A percentile compares a stretch with the other conserved stretches of the same genome.
phyloP scores from a whole-genome alignment of 1,140 invertebrate genomes.

The Lamellibrachia luymesi region DNA sequence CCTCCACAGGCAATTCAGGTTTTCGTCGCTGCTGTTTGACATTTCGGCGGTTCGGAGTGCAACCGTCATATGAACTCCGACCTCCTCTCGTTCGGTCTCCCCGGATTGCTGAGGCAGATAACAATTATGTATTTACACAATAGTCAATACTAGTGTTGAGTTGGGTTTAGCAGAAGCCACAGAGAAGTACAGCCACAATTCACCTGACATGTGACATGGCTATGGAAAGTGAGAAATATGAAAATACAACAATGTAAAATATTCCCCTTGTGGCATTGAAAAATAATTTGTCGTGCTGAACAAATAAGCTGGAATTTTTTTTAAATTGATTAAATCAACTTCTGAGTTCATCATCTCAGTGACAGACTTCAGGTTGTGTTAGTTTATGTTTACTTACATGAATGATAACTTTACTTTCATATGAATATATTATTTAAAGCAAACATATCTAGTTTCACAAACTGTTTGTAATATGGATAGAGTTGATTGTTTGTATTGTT shows the following conservation, averaged over 20 bases:
- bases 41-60: slow-evolving; percentile 41
- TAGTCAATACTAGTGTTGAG: neutral
- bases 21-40: slow-evolving; percentile 21
- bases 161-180: neutral
- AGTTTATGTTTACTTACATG: too few relatives aligned
- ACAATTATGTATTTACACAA: neutral
- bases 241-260: neutral
- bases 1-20: neutral
- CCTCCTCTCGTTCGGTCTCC: slow-evolving; percentile 92
- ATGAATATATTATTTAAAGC: too few relatives aligned
- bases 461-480: too few relatives aligned
- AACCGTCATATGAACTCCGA: slow-evolving; percentile 78
- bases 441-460: too few relatives aligned
- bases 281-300: neutral
- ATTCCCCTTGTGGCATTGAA: neutral
- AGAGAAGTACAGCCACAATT: neutral
- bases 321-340: neutral
- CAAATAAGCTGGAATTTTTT: neutral
- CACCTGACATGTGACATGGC: neutral
- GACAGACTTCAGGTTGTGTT: too few relatives aligned
- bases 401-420: too few relatives aligned
- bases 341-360: too few relatives aligned
- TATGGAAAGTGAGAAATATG: neutral
- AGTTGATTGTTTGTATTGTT: too few relatives aligned
- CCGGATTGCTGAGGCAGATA: slow-evolving; percentile 74